Conservation (phyloP, 2,888 invertebrate species). For the Hofmannophila pseudospretella region DNA sequence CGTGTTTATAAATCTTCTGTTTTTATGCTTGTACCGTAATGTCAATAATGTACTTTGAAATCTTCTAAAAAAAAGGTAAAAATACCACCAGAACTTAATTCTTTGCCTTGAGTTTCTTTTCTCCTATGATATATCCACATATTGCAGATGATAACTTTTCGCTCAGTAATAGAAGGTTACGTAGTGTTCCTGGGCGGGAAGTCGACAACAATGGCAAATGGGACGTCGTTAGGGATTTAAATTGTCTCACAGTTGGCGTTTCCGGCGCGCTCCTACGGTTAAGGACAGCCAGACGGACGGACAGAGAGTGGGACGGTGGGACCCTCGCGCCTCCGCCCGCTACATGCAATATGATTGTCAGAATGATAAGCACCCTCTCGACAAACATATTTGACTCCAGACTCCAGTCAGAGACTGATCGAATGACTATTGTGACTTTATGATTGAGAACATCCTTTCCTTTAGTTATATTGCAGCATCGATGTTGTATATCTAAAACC, state of each 20-base stretch:
- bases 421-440: neutral
- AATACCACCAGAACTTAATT: too few relatives aligned
- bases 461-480: too few relatives aligned
- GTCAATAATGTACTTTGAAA: too few relatives aligned
- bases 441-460: neutral
- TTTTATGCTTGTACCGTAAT: too few relatives aligned
- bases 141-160: too few relatives aligned
- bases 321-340: constrained; percentile 25
- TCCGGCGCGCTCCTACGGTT: constrained; percentile 43
- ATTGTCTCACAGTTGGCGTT: constrained; percentile 68
- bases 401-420: constrained; percentile 2
- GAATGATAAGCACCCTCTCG: constrained; percentile 26
- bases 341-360: constrained; percentile 22
- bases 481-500: too few relatives aligned
- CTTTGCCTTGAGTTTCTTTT: too few relatives aligned
- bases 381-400: constrained; percentile 23
- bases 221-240: constrained; percentile 54
- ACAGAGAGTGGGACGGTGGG: constrained; percentile 12
- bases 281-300: constrained; percentile 19
- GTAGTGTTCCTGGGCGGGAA: constrained; percentile 42
- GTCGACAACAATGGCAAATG: constrained; percentile 52
- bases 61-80: too few relatives aligned
- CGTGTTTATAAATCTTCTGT: too few relatives aligned
- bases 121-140: too few relatives aligned
- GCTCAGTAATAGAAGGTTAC: constrained; percentile 17